phyloP scores from a whole-genome alignment of 37 sponge, comb jelly and placozoan species.

The Beroe ovata region DNA sequence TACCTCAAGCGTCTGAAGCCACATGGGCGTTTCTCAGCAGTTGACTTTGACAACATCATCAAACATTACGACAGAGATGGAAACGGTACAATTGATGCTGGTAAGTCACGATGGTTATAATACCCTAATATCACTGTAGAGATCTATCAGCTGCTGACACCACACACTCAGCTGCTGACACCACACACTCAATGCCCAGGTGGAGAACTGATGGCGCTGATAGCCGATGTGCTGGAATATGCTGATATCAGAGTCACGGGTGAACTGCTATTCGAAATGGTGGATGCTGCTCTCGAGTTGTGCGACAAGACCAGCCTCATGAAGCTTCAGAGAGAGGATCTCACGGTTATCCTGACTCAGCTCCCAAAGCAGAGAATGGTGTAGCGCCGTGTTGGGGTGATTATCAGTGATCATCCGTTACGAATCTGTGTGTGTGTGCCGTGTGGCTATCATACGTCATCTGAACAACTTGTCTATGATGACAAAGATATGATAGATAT shows the following conservation, averaged over 20 bases:
- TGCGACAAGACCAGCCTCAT: conserved; percentile 56
- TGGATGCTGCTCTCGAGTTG: conserved; percentile 62
- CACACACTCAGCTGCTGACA: no score
- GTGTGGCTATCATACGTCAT: no score
- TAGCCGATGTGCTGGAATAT: conserved; percentile 60
- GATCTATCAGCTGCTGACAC: no score
- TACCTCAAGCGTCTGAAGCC: conserved; percentile 61
- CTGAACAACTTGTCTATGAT: no score
- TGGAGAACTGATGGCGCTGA: conserved; percentile 61
- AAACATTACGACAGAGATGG: conserved; percentile 56
- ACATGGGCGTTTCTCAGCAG: conserved; percentile 27
- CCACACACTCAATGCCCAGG: no score
- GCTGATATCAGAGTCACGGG: conserved; percentile 50
- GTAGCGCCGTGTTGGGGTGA: no score
- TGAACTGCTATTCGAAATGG: conserved; percentile 64
- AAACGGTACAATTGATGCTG: conserved; percentile 67
- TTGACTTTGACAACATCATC: conserved; percentile 66
- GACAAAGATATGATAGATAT: no score
- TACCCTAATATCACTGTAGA: no score
- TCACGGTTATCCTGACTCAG: conserved; percentile 54
- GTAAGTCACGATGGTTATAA: background rate
- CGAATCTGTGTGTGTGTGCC: no score
- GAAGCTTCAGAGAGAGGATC: conserved; percentile 15
- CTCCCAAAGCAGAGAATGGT: conserved; percentile 55
- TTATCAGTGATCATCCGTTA: no score